Evolutionary conservation across 2,113 vertebrate species (phyloP).

Genomic region (Ictalurus punctatus): DNA sequence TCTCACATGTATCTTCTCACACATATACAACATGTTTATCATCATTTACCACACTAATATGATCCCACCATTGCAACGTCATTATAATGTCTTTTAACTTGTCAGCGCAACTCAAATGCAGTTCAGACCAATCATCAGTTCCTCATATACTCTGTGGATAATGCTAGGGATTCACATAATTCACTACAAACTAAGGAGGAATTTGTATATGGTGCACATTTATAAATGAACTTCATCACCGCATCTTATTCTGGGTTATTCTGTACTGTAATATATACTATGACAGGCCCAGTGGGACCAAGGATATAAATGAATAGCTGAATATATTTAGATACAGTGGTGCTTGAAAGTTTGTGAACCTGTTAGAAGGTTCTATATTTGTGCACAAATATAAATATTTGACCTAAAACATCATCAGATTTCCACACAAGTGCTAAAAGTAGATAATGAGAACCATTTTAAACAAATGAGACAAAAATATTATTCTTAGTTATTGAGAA

Average conservation of each 20-base stretch:
- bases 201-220: neutral
- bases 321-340: neutral
- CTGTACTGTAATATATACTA: neutral
- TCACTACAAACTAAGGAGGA: neutral
- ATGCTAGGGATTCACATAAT: neutral
- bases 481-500: too few species aligned
- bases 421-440: too few species aligned
- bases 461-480: too few species aligned
- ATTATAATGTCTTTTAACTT: neutral
- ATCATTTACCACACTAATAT: neutral
- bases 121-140: neutral
- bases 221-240: neutral
- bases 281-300: neutral
- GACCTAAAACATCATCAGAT: too few species aligned
- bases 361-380: too few species aligned
- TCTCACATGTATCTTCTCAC: neutral
- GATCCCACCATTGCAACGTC: neutral
- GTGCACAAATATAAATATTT: too few species aligned
- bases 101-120: neutral
- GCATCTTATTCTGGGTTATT: neutral
- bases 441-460: too few species aligned
- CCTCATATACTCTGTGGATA: neutral
- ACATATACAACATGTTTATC: neutral
- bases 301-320: neutral
- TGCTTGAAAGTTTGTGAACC: too few species aligned